A percentile compares a stretch with the other conserved stretches of the same genome.
Evolutionary conservation across 2,888 invertebrate species (phyloP).

Genomic region (Tipula vernalis): DNA sequence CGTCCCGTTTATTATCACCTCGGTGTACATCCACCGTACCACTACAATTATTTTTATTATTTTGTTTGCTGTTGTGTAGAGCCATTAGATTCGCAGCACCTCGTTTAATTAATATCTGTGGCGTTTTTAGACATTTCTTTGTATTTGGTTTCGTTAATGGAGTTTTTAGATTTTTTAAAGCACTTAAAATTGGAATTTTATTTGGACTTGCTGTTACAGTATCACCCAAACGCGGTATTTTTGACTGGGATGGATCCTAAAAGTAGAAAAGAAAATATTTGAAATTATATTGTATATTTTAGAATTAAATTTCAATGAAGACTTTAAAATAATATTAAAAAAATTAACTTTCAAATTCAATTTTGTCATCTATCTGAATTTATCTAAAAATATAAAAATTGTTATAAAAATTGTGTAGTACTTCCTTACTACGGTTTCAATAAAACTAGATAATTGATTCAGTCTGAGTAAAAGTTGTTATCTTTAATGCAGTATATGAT

Average conservation of each 20-base stretch:
- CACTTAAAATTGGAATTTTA: slow-evolving; percentile 29
- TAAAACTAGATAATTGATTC: too few species aligned
- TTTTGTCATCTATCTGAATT: too few species aligned
- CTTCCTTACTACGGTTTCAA: too few species aligned
- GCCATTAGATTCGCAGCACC: background rate
- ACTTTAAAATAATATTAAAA: background rate
- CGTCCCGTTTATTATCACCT: background rate
- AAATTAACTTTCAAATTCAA: background rate
- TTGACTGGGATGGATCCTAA: slow-evolving; percentile 30
- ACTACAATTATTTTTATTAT: background rate
- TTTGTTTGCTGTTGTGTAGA: background rate
- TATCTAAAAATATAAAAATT: too few species aligned
- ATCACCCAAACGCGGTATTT: slow-evolving; percentile 31
- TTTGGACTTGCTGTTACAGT: slow-evolving; percentile 20
- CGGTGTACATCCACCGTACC: background rate
- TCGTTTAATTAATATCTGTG: background rate
- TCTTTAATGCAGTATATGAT: background rate
- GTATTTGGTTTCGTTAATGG: slow-evolving; percentile 8
- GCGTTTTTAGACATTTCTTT: slow-evolving; percentile 16
- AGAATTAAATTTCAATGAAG: background rate
- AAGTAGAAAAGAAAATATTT: slow-evolving; percentile 17
- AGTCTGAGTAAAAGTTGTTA: background rate
- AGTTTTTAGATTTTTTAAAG: slow-evolving; percentile 17
- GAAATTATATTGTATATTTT: background rate
- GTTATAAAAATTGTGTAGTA: too few species aligned